Evolutionary conservation across 2,797 vertebrate genomes (phyloP).

Genomic region (Borostomias antarcticus): DNA sequence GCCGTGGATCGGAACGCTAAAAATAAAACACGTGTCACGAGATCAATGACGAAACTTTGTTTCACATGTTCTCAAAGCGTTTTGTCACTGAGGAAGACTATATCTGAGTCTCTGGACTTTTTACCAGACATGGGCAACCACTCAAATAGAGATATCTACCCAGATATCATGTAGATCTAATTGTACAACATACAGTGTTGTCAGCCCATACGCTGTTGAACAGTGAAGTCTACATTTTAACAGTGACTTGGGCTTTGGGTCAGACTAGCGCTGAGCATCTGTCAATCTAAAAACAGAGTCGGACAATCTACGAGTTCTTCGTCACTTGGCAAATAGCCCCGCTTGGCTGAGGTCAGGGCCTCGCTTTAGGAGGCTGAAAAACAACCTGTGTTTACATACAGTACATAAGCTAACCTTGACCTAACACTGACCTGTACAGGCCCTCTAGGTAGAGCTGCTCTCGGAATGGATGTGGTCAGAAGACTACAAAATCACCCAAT

Average conservation of each 20-base stretch:
- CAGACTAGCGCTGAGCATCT: too few species aligned
- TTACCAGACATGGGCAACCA: too few species aligned
- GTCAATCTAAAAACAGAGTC: neutral
- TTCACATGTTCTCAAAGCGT: neutral
- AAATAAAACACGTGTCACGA: neutral
- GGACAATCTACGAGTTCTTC: conserved; percentile 7
- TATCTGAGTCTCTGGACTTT: neutral
- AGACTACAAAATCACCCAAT: too few species aligned
- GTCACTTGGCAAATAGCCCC: conserved; percentile 37
- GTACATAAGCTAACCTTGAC: too few species aligned
- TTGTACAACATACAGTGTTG: too few species aligned
- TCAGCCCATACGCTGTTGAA: too few species aligned
- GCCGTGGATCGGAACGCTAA: conserved; percentile 7
- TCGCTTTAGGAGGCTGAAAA: conserved; percentile 35
- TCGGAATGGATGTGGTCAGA: neutral
- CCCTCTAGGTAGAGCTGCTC: conserved; percentile 6
- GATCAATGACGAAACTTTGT: neutral
- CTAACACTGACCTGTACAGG: conserved; percentile 54
- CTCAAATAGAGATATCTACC: too few species aligned
- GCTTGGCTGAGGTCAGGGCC: conserved; percentile 34
- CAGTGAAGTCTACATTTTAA: neutral
- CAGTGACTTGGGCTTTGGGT: neutral
- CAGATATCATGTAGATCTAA: too few species aligned
- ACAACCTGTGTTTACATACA: conserved; percentile 45
- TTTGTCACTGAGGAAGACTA: neutral